phyloP scores from a whole-genome alignment of 2,113 vertebrate species.

The Brachyistius frenatus region DNA sequence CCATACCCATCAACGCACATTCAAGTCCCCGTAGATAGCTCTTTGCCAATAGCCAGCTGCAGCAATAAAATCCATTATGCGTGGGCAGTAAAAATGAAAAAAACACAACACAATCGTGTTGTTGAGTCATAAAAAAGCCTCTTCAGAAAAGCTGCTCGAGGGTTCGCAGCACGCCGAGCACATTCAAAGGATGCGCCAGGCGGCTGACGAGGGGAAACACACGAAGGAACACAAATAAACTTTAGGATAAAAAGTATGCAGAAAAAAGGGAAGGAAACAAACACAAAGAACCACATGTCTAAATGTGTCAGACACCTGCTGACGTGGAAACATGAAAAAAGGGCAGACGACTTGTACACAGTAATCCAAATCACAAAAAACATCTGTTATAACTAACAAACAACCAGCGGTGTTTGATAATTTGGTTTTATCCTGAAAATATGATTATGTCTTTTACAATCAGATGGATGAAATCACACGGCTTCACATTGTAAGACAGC shows the following conservation, averaged over 20 bases:
- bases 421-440: too few relatives aligned
- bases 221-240: constrained; percentile 3
- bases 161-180: constrained; percentile 11
- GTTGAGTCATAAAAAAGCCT: constrained; percentile 4
- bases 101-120: constrained; percentile 1
- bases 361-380: too few relatives aligned
- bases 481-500: neutral
- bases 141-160: neutral
- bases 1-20: neutral
- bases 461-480: neutral
- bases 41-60: neutral
- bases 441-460: too few relatives aligned
- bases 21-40: neutral
- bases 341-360: too few relatives aligned
- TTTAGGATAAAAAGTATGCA: neutral
- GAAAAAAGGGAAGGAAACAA: neutral
- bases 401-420: too few relatives aligned
- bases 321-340: too few relatives aligned
- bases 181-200: neutral
- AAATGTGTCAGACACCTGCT: too few relatives aligned
- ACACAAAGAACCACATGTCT: neutral
- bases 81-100: constrained; percentile 5
- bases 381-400: too few relatives aligned
- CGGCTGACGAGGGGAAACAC: neutral
- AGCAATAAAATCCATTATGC: constrained; percentile 12